A percentile compares a stretch with the other conserved stretches of the same genome.
These are phyloP conservation scores for Ochropacha duplaris DNA, from an alignment of 2,888 invertebrate species.

Conservation along the genomic window DNA sequence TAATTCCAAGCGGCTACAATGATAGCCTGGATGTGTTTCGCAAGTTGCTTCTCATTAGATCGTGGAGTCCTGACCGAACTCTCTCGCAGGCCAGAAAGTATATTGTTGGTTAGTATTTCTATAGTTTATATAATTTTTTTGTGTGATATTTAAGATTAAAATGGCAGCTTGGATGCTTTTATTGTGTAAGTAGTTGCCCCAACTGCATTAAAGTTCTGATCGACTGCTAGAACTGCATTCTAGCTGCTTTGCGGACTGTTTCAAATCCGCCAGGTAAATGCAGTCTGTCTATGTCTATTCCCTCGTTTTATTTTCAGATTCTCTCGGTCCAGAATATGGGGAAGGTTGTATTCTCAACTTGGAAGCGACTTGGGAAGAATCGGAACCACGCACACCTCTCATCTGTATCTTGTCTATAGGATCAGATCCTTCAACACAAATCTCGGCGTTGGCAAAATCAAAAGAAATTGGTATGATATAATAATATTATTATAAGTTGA, in stretches of 20 bases:
- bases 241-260: neutral
- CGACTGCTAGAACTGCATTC: too few species aligned
- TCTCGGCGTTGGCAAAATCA: constrained; percentile 92
- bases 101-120: constrained; percentile 85
- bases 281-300: neutral
- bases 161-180: too few species aligned
- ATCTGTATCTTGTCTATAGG: constrained; percentile 97
- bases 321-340: constrained; percentile 93
- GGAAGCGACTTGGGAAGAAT: constrained; percentile 95
- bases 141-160: too few species aligned
- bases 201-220: too few species aligned
- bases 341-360: constrained; percentile 96
- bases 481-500: neutral
- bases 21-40: constrained; percentile 93
- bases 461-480: constrained; percentile 87
- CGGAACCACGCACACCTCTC: constrained; percentile 93
- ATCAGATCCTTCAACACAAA: constrained; percentile 98
- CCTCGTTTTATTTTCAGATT: constrained; percentile 77
- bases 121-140: neutral
- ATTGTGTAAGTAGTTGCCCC: too few species aligned
- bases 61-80: constrained; percentile 97
- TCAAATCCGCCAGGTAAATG: too few species aligned
- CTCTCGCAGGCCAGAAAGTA: constrained; percentile 96
- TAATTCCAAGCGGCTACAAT: constrained; percentile 94
- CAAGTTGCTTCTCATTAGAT: constrained; percentile 92